Evolutionary conservation across 2,797 vertebrate genomes (phyloP), one percentile per base, ranked within the genome.

Genomic region (Coccyzus lansbergi): DNA sequence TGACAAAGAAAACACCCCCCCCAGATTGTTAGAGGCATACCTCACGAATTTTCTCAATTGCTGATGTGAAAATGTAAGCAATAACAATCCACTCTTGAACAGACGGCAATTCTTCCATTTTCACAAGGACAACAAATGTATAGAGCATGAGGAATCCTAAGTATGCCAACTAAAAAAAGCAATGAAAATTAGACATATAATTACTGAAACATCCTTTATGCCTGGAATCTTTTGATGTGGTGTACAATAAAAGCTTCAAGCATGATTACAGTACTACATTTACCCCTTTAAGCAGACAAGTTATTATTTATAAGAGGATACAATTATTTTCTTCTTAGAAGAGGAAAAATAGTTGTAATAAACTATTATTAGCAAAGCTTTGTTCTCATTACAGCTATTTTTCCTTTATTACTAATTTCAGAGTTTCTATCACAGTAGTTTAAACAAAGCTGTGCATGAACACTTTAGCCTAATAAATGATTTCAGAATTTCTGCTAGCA

Each of bases 61-160:
- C 99, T 34, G 98, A 99, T 15, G 99, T 99, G 96, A 99, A 99
- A 96, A 99, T 99, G 97, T 99, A 99, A 84, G 99, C 98, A 97
- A 99, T 99, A 96, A 99, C 99, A 95, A 99, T 97, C 99, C 99
- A 99, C 92, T 99, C 99, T 96, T 99, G 99, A 96, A 97, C 97
- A 24, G 99, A 99, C 7, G 99, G 99, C 53, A 97, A 95, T 1
- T 46, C 33, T 20, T 98, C 97, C 99, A 99, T 99, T 97, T 98
- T 98, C 87, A 99, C 99, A 97, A 99, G 98, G 89, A 99, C 99
- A 88, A 99, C 99, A 83, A 98, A 99, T 0, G 99, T 99, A 97
- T 99, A 99, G 86, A 99, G 97, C 99, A 99, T 99, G 96, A 99
- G 98, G 97, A 99, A 99, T 84, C 98, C 98, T 94, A 99, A 98